Conservation (phyloP, 2,113 vertebrate genomes). For the Otocyon megalotis region DNA sequence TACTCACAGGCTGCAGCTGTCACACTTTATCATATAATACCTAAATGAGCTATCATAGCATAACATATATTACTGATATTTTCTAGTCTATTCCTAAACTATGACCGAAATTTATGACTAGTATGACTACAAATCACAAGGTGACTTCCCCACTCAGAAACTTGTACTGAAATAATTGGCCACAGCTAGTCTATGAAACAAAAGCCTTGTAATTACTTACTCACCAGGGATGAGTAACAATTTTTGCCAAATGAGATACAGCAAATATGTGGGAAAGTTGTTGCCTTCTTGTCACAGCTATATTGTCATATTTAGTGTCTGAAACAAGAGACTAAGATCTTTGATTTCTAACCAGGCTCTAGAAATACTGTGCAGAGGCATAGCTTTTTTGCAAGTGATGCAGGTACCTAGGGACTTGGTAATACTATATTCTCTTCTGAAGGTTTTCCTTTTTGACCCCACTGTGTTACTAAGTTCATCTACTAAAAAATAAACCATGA, state of each 20-base stretch:
- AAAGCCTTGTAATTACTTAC: conserved; percentile 58
- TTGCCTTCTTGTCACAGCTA: conserved; percentile 40
- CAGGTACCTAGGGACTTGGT: neutral
- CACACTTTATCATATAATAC: conserved; percentile 69
- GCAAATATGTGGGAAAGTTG: neutral
- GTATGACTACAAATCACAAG: conserved; percentile 65
- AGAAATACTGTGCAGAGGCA: neutral
- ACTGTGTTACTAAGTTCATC: conserved; percentile 33
- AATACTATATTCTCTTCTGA: conserved; percentile 16
- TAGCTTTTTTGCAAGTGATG: neutral
- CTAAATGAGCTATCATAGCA: conserved; percentile 73
- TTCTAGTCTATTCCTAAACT: conserved; percentile 63
- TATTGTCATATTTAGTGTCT: neutral
- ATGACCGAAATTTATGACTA: conserved; percentile 70
- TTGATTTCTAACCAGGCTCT: conserved; percentile 25
- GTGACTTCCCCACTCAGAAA: conserved; percentile 68
- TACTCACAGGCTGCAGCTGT: conserved; percentile 54
- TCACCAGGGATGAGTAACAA: conserved; percentile 10
- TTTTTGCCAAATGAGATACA: conserved; percentile 38
- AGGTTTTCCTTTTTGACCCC: conserved; percentile 58
- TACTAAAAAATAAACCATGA: conserved; percentile 56
- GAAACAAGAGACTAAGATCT: conserved; percentile 7
- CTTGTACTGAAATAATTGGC: conserved; percentile 40
- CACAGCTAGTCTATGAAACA: conserved; percentile 34
- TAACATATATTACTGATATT: conserved; percentile 69